Evolutionary conservation across 2,797 vertebrate genomes (phyloP).

Genomic region (Enteromius radiatus): DNA sequence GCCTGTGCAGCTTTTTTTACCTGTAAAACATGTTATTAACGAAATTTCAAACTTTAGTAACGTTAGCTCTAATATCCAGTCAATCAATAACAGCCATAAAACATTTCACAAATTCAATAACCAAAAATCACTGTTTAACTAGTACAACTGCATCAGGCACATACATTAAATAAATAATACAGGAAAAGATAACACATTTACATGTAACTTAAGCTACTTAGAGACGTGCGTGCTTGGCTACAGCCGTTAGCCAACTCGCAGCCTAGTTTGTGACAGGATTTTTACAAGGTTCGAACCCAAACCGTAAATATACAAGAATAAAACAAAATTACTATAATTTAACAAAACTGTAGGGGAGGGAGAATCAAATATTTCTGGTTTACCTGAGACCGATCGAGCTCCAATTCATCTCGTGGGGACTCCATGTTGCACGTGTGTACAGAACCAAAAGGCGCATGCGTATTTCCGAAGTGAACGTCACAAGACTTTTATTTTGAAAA

Average conservation of each 20-base stretch:
- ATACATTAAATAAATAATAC: neutral
- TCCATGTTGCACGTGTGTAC: conserved; percentile 54
- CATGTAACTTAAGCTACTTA: too few relatives aligned
- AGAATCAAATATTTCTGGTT: neutral
- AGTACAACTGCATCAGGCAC: neutral
- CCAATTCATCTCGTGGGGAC: neutral
- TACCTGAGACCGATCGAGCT: conserved; percentile 47
- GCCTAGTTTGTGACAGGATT: neutral
- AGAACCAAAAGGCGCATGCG: conserved; percentile 24
- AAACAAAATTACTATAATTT: neutral
- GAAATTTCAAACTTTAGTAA: neutral
- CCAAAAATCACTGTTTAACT: neutral
- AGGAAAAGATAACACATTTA: neutral
- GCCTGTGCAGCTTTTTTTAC: conserved; percentile 84
- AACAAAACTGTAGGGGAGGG: neutral
- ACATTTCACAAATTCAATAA: neutral
- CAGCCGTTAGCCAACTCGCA: neutral
- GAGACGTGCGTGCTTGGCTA: neutral
- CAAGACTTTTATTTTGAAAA: conserved; percentile 35
- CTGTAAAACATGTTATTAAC: conserved; percentile 64
- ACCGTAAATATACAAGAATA: neutral
- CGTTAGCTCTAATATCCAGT: too few relatives aligned
- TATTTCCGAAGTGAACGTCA: neutral
- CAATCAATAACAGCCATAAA: neutral
- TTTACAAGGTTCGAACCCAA: neutral